Evolutionary conservation across 2,113 vertebrate species (phyloP), one percentile per base, ranked within the genome.

Genomic region (Fregata magnificens): DNA sequence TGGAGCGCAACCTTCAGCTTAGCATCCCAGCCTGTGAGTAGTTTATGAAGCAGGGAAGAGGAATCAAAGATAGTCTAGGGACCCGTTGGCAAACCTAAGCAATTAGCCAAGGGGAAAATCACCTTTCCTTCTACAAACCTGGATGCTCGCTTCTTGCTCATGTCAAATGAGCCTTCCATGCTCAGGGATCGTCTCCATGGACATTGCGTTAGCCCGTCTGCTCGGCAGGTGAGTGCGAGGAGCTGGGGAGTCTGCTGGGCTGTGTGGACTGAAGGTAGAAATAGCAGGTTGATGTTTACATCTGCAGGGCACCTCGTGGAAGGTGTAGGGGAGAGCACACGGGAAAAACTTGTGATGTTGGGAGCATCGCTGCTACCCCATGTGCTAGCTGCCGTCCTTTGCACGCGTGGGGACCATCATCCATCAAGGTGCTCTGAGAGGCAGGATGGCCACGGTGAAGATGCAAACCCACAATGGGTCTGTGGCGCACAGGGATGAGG

Each of bases 401-500:
- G 13, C n/a, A 3, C 4, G 3, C 5, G 5, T 7, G 15, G 42
- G 9, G 59, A 56, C 22, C 62, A 16, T 18, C 19, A 2, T 34
- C 62, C 36, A 5, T 44, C 3, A 2, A 25, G 19, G n/a, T 16
- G 36, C 72, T 77, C 42, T 19, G 18, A 47, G 70, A 49, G 8
- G 20, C 36, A 25, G 44, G 36, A 11, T 6, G 22, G 53, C 32
- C 45, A 26, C 11, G 12, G 11, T 2, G 10, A 66, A 24, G 32
- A 8, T 14, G 38, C 45, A 44, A 36, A 61, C 17, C 32, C 36
- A 9, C 2, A 1, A 2, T 1, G 1, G 36, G 31, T 44, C 45
- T 1, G 1, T 16, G 47, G 18, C 5, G 10, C 1, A 1, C 24
- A 11, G 34, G 45, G 53, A 20, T 4, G 6, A 34, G 36, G 62